Evolutionary conservation across 2,797 vertebrate species (phyloP).

Genomic region (Spatula versicolor): DNA sequence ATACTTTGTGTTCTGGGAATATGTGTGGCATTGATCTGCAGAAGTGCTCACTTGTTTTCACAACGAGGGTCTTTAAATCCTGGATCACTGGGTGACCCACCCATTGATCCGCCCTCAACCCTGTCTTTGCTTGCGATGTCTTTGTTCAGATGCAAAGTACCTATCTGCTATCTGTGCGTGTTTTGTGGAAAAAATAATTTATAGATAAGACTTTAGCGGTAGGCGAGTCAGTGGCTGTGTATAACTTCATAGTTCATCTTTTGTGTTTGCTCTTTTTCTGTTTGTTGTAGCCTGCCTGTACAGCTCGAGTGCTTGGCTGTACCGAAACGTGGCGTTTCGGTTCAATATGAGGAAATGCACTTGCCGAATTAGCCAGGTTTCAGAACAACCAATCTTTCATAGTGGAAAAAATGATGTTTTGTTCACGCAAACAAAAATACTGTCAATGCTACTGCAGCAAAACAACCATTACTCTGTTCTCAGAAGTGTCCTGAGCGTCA

Average conservation of each 20-base stretch:
- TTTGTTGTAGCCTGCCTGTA: neutral
- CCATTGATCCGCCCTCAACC: neutral
- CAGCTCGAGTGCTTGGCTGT: neutral
- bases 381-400: conserved; percentile 41
- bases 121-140: neutral
- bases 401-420: conserved; percentile 12
- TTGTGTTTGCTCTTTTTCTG: neutral
- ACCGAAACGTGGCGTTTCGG: neutral
- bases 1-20: neutral
- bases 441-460: neutral
- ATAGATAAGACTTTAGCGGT: neutral
- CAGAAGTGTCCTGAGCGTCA: neutral
- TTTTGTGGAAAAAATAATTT: neutral
- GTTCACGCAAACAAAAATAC: conserved; percentile 16
- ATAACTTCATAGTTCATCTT: neutral
- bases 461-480: conserved; percentile 44
- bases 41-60: neutral
- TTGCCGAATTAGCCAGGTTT: neutral
- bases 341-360: conserved; percentile 12
- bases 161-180: neutral
- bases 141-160: neutral
- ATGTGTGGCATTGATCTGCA: neutral
- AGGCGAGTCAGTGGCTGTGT: neutral
- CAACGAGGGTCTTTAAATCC: neutral
- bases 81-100: neutral